phyloP scores from a whole-genome alignment of 2,113 vertebrate genomes.

The Macrotus californicus region DNA sequence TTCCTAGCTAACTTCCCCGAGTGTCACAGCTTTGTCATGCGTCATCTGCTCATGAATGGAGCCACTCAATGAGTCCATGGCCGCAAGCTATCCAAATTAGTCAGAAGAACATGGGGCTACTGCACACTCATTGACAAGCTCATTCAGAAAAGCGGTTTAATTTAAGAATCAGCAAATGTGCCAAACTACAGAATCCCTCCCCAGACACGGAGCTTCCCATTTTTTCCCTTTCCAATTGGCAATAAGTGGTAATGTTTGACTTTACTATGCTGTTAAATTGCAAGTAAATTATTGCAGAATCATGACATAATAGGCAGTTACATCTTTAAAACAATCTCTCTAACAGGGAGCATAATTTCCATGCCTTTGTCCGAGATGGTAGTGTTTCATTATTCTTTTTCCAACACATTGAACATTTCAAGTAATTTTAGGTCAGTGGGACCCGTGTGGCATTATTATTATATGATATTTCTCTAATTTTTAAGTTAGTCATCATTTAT shows the following conservation, averaged over 20 bases:
- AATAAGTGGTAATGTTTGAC: constrained; percentile 71
- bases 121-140: constrained; percentile 47
- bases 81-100: constrained; percentile 74
- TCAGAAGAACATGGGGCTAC: constrained; percentile 57
- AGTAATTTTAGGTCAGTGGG: constrained; percentile 64
- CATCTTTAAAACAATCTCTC: constrained; percentile 63
- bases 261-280: constrained; percentile 70
- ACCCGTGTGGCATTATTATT: constrained; percentile 36
- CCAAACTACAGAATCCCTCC: constrained; percentile 62
- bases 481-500: constrained; percentile 53
- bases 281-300: constrained; percentile 70
- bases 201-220: constrained; percentile 34
- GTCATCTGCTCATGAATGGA: constrained; percentile 70
- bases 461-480: constrained; percentile 65
- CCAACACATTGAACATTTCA: constrained; percentile 67
- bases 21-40: constrained; percentile 66
- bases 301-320: constrained; percentile 56
- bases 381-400: constrained; percentile 62
- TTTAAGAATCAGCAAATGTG: constrained; percentile 70
- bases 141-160: constrained; percentile 63
- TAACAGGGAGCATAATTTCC: constrained; percentile 55
- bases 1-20: constrained; percentile 76
- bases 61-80: constrained; percentile 57
- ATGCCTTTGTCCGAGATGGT: constrained; percentile 34
- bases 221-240: constrained; percentile 37